Conservation (phyloP, 2,888 invertebrate species). For the Ptychoptera contaminata region DNA sequence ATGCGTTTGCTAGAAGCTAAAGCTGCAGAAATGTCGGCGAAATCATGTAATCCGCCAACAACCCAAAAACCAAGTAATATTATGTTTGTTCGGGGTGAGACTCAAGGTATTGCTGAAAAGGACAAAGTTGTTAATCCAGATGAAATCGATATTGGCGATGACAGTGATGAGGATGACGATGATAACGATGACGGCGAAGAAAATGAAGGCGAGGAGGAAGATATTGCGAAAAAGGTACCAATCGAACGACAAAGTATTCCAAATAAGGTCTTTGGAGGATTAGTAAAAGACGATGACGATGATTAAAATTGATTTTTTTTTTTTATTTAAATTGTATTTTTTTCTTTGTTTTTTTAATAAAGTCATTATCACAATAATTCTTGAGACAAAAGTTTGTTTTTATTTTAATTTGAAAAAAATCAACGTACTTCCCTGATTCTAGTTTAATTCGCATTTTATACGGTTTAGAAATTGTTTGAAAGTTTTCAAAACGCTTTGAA, state of each 20-base stretch:
- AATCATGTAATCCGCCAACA: slow-evolving; percentile 7
- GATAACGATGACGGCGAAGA: slow-evolving; percentile 39
- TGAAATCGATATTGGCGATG: slow-evolving; percentile 72
- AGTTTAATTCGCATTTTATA: too few species aligned
- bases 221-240: slow-evolving; percentile 45
- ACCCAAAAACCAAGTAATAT: slow-evolving; percentile 38
- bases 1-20: slow-evolving; percentile 81
- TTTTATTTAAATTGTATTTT: too few species aligned
- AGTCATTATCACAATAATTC: too few species aligned
- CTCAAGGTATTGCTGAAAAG: slow-evolving; percentile 54
- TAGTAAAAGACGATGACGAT: slow-evolving; percentile 28
- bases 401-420: too few species aligned
- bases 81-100: slow-evolving; percentile 76
- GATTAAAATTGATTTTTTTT: slow-evolving; percentile 8
- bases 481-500: too few species aligned
- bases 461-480: too few species aligned
- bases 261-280: slow-evolving; percentile 78
- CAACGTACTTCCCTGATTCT: too few species aligned
- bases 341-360: too few species aligned
- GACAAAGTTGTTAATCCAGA: slow-evolving; percentile 67
- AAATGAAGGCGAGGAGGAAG: slow-evolving; percentile 36
- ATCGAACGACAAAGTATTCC: slow-evolving; percentile 78
- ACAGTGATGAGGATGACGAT: slow-evolving; percentile 45
- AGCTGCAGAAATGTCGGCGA: slow-evolving; percentile 40
- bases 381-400: too few species aligned